Evolutionary conservation across 2,113 vertebrate species (phyloP), one percentile per base, ranked within the genome.

Genomic region (Cyprinodon tularosa): DNA sequence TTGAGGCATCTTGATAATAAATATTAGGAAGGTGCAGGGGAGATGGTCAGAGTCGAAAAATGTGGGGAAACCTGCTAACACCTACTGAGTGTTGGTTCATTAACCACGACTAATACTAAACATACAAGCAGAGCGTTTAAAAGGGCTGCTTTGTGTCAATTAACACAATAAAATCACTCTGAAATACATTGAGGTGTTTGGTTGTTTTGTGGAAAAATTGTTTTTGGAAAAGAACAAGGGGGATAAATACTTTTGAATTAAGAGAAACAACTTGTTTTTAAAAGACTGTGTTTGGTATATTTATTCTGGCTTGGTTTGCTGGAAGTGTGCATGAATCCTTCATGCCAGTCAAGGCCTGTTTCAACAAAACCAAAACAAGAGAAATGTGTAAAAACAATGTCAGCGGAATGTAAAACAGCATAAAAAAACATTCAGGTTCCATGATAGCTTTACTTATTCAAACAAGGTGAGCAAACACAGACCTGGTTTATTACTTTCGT

Each of bases 381-480:
- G 20, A 66, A 71, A 22, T 59, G 63, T 45, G 38, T 53, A 70
- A 53, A 60, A 70, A 69, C 14, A 79, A 12, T 69, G 13, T 38
- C 12, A 63, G n/a, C 44, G 62, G 4, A 71, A 17, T 63, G 62
- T 73, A 76, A 68, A 67, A 67, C 37, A 15, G 4, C 64, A 29
- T 29, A 22, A 68, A 65, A 72, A 78, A 22, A 67, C 73, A 22
- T 68, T 74, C 36, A 83, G 17, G 83, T 82, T 80, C 50, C 61
- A 83, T 81, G 72, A 80, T 48, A 60, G 40, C 62, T 77, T 64
- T 13, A 82, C 81, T 82, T 47, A 73, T 68, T 62, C 64, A 84
- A 81, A 77, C 44, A 45, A 64, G 50, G 65, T 74, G 67, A 86
- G 37, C 60, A 47, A 64, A 20, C 3, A 10, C 80, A 80, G 78